These are phyloP conservation scores for Diglossa cyanea DNA, from an alignment of 2,797 vertebrate genomes.

Conservation along the genomic window DNA sequence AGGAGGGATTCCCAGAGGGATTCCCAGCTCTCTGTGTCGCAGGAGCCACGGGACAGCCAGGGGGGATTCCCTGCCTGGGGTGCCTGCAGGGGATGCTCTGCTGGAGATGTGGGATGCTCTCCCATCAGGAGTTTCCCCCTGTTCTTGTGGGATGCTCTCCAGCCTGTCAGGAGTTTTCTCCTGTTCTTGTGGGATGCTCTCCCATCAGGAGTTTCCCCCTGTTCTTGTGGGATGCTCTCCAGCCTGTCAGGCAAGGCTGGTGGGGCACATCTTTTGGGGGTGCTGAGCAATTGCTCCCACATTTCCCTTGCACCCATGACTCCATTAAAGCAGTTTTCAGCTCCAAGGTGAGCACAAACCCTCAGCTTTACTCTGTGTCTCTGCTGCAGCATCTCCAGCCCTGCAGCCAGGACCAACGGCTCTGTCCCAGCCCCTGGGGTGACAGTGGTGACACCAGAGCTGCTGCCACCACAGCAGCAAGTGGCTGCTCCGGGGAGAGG, in stretches of 20 bases:
- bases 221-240: background rate
- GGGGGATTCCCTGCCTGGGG: background rate
- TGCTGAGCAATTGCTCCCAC: fast-evolving
- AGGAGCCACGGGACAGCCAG: fast-evolving
- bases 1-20: fast-evolving
- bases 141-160: background rate
- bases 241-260: background rate
- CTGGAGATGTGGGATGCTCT: background rate
- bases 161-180: fast-evolving
- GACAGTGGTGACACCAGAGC: background rate
- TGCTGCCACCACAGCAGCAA: background rate
- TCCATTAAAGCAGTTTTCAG: background rate
- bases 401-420: background rate
- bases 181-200: background rate
- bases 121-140: no score
- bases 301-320: fast-evolving
- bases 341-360: background rate
- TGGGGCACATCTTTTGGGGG: fast-evolving
- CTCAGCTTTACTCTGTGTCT: fast-evolving
- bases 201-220: background rate
- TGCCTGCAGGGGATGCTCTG: background rate
- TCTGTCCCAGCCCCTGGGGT: fast-evolving
- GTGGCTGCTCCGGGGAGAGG: background rate
- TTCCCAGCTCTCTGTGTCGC: background rate
- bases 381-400: background rate